phyloP scores from a whole-genome alignment of 2,113 vertebrate genomes.

The Cebus imitator region DNA sequence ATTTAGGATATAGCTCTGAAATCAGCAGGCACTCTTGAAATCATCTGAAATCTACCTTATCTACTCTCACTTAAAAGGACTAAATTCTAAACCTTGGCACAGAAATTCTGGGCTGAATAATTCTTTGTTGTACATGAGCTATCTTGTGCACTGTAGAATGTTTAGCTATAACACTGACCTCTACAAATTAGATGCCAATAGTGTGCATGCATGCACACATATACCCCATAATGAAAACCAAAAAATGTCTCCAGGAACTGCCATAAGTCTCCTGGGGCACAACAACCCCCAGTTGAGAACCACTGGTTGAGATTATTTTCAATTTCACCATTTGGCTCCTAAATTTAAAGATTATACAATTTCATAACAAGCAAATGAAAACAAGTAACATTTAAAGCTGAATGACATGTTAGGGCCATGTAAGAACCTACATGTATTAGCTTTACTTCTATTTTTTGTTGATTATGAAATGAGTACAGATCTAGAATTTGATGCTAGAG shows the following conservation, averaged over 20 bases:
- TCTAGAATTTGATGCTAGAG: neutral
- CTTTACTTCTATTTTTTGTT: conserved; percentile 15
- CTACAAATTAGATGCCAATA: neutral
- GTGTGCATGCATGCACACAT: neutral
- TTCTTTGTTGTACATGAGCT: neutral
- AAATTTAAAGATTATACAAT: neutral
- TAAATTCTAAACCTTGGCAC: neutral
- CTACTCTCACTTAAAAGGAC: neutral
- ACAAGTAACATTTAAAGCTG: neutral
- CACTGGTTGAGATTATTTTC: neutral
- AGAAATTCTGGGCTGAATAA: neutral
- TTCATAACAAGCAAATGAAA: neutral
- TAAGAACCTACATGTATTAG: neutral
- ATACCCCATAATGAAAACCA: neutral
- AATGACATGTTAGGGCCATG: neutral
- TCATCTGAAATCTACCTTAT: neutral
- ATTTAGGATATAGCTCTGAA: conserved; percentile 1
- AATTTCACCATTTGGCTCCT: neutral
- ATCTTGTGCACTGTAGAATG: neutral
- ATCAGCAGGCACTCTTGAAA: neutral
- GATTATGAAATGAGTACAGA: neutral
- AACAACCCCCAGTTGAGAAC: neutral
- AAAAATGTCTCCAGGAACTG: conserved; percentile 1
- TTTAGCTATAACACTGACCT: neutral
- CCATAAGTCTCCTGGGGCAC: neutral